Conservation (phyloP, 2,888 invertebrate genomes). For the Parasteatoda lunata region DNA sequence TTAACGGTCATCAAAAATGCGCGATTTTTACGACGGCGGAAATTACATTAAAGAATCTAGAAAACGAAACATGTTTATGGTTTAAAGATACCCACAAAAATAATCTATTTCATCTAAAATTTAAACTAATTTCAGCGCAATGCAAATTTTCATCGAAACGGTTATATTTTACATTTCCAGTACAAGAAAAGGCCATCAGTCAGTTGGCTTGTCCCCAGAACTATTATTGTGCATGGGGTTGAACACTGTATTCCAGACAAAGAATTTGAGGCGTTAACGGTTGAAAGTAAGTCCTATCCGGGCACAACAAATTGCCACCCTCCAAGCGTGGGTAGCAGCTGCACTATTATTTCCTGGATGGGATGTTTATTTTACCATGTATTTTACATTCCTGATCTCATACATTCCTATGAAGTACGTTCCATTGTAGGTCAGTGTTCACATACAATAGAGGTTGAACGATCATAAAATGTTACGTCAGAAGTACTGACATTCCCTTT, state of each 20-base stretch:
- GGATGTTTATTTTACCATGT: background rate
- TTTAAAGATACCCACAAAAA: background rate
- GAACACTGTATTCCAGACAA: conserved; percentile 1
- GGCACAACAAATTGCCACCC: conserved; percentile 6
- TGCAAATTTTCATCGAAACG: background rate
- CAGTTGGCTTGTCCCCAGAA: conserved; percentile 7
- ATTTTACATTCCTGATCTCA: too few species aligned
- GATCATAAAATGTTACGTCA: too few species aligned
- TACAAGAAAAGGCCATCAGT: background rate
- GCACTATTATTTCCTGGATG: background rate
- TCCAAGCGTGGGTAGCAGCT: background rate
- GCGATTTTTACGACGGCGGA: background rate
- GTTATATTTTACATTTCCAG: background rate
- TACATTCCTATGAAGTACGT: too few species aligned
- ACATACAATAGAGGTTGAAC: too few species aligned
- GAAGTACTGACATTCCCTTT: too few species aligned
- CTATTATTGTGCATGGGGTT: conserved; percentile 22
- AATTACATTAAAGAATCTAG: background rate
- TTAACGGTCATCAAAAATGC: background rate
- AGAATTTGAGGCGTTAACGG: background rate
- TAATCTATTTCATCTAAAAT: background rate
- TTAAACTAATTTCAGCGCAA: background rate
- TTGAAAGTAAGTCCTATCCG: background rate
- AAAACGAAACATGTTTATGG: background rate
- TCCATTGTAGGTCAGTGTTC: too few species aligned